Percentiles rank a stretch among this genome's conserved stretches.
Evolutionary conservation across 2,888 invertebrate genomes (phyloP).

Genomic region (Agriotes lineatus): DNA sequence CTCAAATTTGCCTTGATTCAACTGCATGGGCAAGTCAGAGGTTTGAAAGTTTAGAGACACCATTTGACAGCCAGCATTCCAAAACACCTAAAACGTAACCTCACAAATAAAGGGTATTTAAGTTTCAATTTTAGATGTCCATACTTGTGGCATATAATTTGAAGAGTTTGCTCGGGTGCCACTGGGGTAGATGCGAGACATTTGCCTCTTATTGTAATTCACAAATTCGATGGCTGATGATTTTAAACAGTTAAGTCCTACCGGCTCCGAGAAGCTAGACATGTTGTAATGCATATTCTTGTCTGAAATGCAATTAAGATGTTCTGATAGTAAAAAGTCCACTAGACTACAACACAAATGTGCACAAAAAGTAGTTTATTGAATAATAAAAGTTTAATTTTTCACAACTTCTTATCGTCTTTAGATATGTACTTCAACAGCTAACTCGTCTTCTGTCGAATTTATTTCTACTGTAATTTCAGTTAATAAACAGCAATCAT

Average conservation of each 20-base stretch:
- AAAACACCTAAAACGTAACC: constrained; percentile 84
- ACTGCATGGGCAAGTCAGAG: constrained; percentile 98
- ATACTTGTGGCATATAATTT: constrained; percentile 98
- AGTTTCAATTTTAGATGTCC: not conserved
- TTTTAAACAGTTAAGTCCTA: constrained; percentile 95
- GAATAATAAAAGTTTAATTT: not conserved
- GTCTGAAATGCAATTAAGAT: constrained; percentile 70
- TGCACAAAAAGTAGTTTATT: not conserved
- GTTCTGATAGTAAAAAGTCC: too few relatives aligned
- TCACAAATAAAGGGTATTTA: not conserved
- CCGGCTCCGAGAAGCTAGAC: constrained; percentile 99
- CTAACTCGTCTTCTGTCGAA: too few relatives aligned
- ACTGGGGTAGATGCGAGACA: constrained; percentile 99
- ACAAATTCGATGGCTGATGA: constrained; percentile 98
- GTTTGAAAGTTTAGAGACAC: constrained; percentile 99
- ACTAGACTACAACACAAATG: too few relatives aligned
- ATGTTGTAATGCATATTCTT: constrained; percentile 97
- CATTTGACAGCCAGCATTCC: constrained; percentile 99
- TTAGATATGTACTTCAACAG: too few relatives aligned
- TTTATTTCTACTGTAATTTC: too few relatives aligned
- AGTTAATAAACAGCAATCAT: too few relatives aligned
- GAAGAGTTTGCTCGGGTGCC: constrained; percentile 99
- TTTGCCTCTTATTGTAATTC: constrained; percentile 99
- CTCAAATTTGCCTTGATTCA: constrained; percentile 99
- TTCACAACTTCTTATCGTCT: too few relatives aligned